Base-by-base conservation (phyloP, 2,888 invertebrate genomes). In the Cryptocephalus moraei region DNA sequence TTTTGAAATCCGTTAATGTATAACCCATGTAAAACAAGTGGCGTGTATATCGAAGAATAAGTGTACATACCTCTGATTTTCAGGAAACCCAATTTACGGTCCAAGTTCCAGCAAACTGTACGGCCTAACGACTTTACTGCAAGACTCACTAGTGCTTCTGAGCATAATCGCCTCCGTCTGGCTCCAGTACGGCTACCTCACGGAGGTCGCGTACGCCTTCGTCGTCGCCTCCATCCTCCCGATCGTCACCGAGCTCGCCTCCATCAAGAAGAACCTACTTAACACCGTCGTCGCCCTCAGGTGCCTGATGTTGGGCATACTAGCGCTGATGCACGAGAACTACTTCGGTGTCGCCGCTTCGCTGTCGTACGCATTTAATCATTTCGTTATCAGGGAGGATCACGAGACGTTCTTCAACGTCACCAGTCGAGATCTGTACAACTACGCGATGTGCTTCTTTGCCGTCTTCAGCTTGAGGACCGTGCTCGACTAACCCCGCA, bases 401-500 rank as follows among this genome's bases (percentile, higher is more conserved):
- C 55, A 60, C 36, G 58, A 61, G 38, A 54, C 57, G 32, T 56
- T 60, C 31, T 58, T 62, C 39, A 63, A 66, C 38, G 58, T 68
- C 51, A 68, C 70, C 41, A 55, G 62, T 49, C 58, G 62, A 51
- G 69, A 70, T 57, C 59, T 71, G 49, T 67, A 62, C 48, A 70
- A 69, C 53, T 68, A 68, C 55, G 66, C 66, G 32, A 55, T 69
- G 51, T 68, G 68, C 53, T 70, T 71, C 55, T 69, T 66, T 56
- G 49, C 63, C 43, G 63, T 59, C 51, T 71, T 70, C 55, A 59
- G 65, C 39, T 52, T 64, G 14, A 62, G 57, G 52, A 61, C 68
- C 40, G 42, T 61, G 42, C 42, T 52, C 39, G 49, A 54, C 41
- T 55, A 22, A 22, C 22, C 22, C 22, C 22, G 6, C 6, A 6